phyloP scores from a whole-genome alignment of 2,797 vertebrate genomes.

The Callimico goeldii region DNA sequence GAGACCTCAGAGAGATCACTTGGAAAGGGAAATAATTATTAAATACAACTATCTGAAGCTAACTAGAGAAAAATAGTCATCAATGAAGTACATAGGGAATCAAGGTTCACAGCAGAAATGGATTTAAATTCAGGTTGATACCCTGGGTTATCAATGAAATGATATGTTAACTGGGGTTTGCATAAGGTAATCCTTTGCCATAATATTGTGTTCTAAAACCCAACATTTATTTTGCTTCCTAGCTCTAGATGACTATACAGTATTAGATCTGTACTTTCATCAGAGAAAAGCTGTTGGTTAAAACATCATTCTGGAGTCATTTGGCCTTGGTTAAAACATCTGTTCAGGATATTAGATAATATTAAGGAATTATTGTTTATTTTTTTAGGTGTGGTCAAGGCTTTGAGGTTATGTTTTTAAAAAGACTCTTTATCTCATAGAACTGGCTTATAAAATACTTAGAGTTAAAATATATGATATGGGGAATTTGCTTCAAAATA shows the following conservation, averaged over 20 bases:
- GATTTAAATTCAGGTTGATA: not conserved
- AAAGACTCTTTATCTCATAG: conserved; percentile 38
- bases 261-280: not conserved
- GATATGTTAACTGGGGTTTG: not conserved
- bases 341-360: conserved; percentile 49
- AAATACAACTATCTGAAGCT: not conserved
- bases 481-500: conserved; percentile 42
- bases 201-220: not conserved
- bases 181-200: not conserved
- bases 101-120: not conserved
- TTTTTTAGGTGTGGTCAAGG: conserved; percentile 34
- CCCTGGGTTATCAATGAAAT: not conserved
- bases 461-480: conserved; percentile 9
- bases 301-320: conserved; percentile 2
- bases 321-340: conserved; percentile 28
- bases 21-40: conserved; percentile 19
- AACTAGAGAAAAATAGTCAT: not conserved
- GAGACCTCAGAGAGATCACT: not conserved
- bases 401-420: conserved; percentile 9
- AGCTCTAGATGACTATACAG: not conserved
- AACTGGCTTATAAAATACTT: conserved; percentile 24
- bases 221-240: not conserved
- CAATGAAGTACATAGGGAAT: not conserved
- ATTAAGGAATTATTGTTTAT: conserved; percentile 35
- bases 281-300: not conserved